Base-by-base conservation (phyloP, 2,888 invertebrate species). In the Stenichneumon culpator region DNA sequence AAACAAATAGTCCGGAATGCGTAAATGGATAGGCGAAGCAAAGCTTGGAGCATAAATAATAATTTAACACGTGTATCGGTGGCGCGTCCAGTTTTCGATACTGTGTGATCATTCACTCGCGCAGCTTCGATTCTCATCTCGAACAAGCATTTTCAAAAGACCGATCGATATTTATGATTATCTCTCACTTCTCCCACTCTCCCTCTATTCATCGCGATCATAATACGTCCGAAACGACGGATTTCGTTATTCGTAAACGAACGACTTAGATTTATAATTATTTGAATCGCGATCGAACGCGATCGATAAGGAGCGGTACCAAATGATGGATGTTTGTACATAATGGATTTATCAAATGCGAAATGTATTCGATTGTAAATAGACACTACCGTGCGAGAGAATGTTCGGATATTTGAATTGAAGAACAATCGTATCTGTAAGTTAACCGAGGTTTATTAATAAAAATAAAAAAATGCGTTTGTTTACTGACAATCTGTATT, bases 321-420 rank as follows among this genome's bases (percentile, higher is more conserved):
- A 87, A 88, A 88, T 86, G 82, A 86, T 87, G 78, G 74, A 82
- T 83, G 75, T 75, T 63, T 89, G 89, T 89, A 87, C 69, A 87
- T 88, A 88, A 87, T 50, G 69, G 44, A 82, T 82, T 72, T 73
- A 77, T 65, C 65, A 82, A 77, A 78, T 50, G 73, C 79, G 68
- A 82, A 60, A 78, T 73, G 72, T 84, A 79, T 86, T 68, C 69
- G 72, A 82, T 85, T 87, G 88, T 88, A 89, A 79, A 87, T 89
- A 89, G 54, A 60, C 68, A 36, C 80, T 78, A 82, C 72, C 69
- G 72, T 83, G 65, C 63, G 84, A 75, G 60, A 80, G 67, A 83
- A 75, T 83, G 83, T 86, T 79, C 72, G 63, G 72, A 60, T 85
- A 86, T 86, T 85, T 82, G 79, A 82, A 47, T 16, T 72, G 69